phyloP scores from a whole-genome alignment of 2,888 invertebrate species.

The Megaustenia siamemsis region DNA sequence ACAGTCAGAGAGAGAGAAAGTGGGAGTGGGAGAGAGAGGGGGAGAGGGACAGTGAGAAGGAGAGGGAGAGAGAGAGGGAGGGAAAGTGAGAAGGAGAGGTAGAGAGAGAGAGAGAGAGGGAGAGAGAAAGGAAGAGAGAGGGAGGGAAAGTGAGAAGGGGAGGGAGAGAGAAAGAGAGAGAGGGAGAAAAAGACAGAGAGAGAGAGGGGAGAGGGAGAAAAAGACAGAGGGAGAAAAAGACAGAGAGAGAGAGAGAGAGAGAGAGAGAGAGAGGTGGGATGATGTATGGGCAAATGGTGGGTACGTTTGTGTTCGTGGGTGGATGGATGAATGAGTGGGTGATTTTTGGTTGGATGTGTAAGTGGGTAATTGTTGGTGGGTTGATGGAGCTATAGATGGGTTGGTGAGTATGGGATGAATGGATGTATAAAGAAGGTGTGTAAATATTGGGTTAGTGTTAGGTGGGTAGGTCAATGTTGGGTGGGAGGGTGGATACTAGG shows the following conservation, averaged over 20 bases:
- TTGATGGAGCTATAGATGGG: too few species aligned
- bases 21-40: background rate
- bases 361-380: background rate
- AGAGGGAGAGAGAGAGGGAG: background rate
- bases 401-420: too few species aligned
- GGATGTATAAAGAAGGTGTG: too few species aligned
- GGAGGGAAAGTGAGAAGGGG: conserved; percentile 12
- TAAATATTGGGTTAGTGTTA: too few species aligned
- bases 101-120: conserved; percentile 5
- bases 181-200: background rate
- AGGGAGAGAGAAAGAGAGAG: conserved; percentile 12
- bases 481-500: too few species aligned
- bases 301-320: background rate
- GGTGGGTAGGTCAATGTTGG: too few species aligned
- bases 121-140: background rate
- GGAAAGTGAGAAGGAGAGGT: too few species aligned
- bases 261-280: too few species aligned
- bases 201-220: background rate
- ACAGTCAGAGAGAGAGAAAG: background rate
- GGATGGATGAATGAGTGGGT: background rate
- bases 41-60: too few species aligned
- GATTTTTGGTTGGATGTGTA: background rate
- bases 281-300: background rate
- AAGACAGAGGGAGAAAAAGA: too few species aligned
- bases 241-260: background rate